Percentiles rank a stretch among this genome's conserved stretches.
Evolutionary conservation across 2,113 vertebrate species (phyloP).

Genomic region (Ceuthmochares aereus): DNA sequence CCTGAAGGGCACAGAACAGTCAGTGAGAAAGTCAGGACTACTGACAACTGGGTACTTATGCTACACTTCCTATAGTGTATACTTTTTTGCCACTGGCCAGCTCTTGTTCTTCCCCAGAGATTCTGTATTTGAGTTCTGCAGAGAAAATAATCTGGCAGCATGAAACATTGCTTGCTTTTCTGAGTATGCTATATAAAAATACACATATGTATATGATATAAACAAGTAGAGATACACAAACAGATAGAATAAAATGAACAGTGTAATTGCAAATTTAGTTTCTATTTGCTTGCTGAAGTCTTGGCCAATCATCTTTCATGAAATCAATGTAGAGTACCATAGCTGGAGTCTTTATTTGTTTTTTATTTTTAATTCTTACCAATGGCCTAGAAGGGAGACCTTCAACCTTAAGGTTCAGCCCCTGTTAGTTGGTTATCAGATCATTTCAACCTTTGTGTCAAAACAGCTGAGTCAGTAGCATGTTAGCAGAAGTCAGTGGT

Average conservation of each 20-base stretch:
- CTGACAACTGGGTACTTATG: background rate
- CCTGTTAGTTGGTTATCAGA: background rate
- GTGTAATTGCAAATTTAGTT: constrained; percentile 9
- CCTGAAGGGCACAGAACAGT: background rate
- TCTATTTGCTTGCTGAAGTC: constrained; percentile 13
- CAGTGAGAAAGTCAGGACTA: background rate
- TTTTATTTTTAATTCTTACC: background rate
- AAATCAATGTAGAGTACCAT: background rate
- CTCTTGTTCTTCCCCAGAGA: background rate
- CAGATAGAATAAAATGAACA: background rate
- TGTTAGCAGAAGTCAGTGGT: background rate
- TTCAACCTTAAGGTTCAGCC: background rate
- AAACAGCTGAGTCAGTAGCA: background rate
- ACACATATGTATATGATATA: accelerated
- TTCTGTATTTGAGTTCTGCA: background rate
- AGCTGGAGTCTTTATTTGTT: background rate
- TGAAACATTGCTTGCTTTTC: background rate
- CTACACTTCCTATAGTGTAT: background rate
- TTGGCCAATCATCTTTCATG: background rate
- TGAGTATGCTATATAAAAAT: background rate
- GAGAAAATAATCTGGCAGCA: background rate
- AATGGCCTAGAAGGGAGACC: background rate
- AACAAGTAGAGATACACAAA: background rate
- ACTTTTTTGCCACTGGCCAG: background rate
- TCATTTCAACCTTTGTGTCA: background rate